Base-by-base conservation (phyloP, 1,140 invertebrate genomes). In the Zaprionus vittiger region DNA sequence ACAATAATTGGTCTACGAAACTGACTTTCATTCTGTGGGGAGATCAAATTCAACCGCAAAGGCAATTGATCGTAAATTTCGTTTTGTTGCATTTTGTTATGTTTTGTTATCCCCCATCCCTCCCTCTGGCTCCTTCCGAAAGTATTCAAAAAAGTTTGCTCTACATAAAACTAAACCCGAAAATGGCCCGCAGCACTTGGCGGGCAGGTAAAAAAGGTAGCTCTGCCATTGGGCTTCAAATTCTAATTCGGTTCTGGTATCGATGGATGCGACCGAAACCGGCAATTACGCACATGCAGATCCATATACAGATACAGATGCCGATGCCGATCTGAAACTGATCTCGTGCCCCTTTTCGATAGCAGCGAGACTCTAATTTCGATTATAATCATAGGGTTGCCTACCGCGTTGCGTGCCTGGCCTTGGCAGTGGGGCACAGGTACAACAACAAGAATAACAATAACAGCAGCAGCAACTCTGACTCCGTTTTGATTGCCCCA, bases 261-360 rank as follows among this genome's bases (percentile, higher is more conserved):
- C 61, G 77, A 86, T 83, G 83, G 77, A 80, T 73, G 47, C 44
- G 65, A 60, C 24, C 24, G 38, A 49, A 70, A 59, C 63, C 52
- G 65, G 70, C 79, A 87, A 87, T 87, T 87, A 87, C 69, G 73
- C 78, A 73, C 83, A 87, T 89, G 83, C 80, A 86, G 62, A 86
- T 64, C 54, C 52, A 47, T 5, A 47, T n/a, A 15, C 41, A 47
- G 15, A 20, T n/a, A 38, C 41, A 47, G 41, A 17, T n/a, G 15
- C 41, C 41, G 41, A 7, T 9, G 31, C 6, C 47, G 47, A 52
- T 52, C 22, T 20, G 3, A 52, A 24, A 47, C 41, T 47, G 41
- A 47, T 47, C 41, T 47, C 41, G 41, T 47, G 41, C 41, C 41
- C 41, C 41, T 47, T 44, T 47, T 47, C n/a, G n/a, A 47, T 47